phyloP scores from a whole-genome alignment of 2,113 vertebrate species.

The Tapirus terrestris region DNA sequence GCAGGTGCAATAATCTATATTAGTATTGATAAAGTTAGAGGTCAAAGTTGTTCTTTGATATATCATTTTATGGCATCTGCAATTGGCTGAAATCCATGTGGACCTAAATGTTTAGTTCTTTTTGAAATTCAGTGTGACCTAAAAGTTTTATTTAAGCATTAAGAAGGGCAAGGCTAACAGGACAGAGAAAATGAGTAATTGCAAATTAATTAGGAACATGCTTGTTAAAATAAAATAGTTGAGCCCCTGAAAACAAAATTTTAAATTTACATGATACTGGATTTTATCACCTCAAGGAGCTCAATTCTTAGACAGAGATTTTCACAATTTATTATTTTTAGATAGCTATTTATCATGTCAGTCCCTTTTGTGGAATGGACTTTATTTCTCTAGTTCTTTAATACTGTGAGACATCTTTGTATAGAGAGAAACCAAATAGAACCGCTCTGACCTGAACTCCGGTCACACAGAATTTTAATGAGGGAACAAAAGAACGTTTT shows the following conservation, averaged over 20 bases:
- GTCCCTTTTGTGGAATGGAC: too few relatives aligned
- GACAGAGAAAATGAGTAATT: fast-evolving
- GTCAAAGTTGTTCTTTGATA: fast-evolving
- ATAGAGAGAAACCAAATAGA: conserved; percentile 14
- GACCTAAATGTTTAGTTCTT: fast-evolving
- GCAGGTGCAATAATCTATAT: fast-evolving
- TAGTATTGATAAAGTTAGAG: fast-evolving
- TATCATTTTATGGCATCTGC: fast-evolving
- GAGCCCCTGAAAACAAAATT: neutral
- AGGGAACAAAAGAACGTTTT: conserved; percentile 59
- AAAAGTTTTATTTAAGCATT: neutral
- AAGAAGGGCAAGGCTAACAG: neutral
- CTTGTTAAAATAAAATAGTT: neutral
- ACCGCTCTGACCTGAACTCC: neutral
- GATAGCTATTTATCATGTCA: neutral
- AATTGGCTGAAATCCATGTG: fast-evolving
- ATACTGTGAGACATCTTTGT: neutral
- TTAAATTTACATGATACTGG: neutral
- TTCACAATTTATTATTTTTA: neutral
- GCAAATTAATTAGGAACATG: neutral
- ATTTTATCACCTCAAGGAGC: neutral
- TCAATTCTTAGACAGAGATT: neutral
- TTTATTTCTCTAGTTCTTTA: neutral
- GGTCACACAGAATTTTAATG: conserved; percentile 55
- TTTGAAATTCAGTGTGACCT: neutral